Evolutionary conservation across 2,113 vertebrate species (phyloP).

Genomic region (Phodopus roborovskii): DNA sequence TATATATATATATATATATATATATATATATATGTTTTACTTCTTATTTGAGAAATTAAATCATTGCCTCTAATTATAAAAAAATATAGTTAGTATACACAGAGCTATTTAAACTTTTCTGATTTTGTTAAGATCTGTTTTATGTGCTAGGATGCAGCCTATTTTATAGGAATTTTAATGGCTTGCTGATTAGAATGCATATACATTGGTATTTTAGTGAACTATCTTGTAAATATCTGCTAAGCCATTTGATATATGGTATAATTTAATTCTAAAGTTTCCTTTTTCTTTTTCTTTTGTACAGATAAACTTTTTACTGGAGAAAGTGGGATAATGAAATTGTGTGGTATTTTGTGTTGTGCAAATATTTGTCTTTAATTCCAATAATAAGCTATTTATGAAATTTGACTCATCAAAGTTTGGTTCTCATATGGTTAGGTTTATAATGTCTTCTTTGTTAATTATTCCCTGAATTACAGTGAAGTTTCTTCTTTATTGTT

Average conservation of each 20-base stretch:
- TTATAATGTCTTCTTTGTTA: neutral
- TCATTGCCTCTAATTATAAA: neutral
- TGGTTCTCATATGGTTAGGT: neutral
- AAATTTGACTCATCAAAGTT: neutral
- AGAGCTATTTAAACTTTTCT: neutral
- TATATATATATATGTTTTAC: too few relatives aligned
- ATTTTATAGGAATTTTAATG: neutral
- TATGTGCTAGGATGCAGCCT: neutral
- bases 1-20: too few relatives aligned
- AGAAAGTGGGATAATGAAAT: neutral
- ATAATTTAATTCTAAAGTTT: neutral
- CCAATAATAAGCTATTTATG: neutral
- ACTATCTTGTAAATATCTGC: neutral
- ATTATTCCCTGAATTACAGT: neutral
- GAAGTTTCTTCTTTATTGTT: neutral
- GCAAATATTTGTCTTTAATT: neutral
- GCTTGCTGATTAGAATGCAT: neutral
- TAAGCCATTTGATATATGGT: neutral
- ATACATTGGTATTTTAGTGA: neutral
- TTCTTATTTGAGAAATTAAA: too few relatives aligned
- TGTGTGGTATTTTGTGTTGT: neutral
- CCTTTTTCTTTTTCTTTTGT: neutral
- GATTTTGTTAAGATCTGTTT: neutral
- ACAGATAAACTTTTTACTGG: neutral
- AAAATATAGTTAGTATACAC: neutral